Conservation (phyloP, 1,140 invertebrate species). For the Chymomyza costata region DNA sequence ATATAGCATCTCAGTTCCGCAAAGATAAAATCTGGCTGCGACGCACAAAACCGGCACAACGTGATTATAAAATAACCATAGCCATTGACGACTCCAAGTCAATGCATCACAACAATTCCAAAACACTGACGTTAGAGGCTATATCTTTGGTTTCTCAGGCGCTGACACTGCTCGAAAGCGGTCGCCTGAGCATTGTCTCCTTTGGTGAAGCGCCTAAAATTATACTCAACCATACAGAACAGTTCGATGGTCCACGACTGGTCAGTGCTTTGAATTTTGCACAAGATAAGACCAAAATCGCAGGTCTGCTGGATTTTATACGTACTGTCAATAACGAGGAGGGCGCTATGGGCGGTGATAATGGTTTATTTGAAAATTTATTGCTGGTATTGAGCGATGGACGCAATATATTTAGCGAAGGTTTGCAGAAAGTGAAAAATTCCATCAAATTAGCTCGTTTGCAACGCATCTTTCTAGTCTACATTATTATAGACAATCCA, state of each 20-base stretch:
- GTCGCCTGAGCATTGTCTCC: slow-evolving; percentile 92
- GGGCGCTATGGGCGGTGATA: slow-evolving; percentile 77
- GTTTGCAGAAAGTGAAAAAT: slow-evolving; percentile 83
- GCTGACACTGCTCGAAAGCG: slow-evolving; percentile 93
- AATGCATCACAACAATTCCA: slow-evolving; percentile 92
- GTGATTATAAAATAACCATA: slow-evolving; percentile 97
- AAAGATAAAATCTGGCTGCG: slow-evolving; percentile 99
- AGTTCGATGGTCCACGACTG: slow-evolving; percentile 89
- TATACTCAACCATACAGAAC: slow-evolving; percentile 89
- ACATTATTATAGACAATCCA: slow-evolving; percentile 96
- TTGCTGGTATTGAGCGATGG: slow-evolving; percentile 96
- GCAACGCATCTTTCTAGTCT: slow-evolving; percentile 93
- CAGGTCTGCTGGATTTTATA: slow-evolving; percentile 86
- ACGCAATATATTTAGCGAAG: slow-evolving; percentile 93
- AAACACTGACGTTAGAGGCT: slow-evolving; percentile 95
- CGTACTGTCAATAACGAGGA: slow-evolving; percentile 82
- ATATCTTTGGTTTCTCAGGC: slow-evolving; percentile 93
- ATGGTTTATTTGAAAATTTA: slow-evolving; percentile 86
- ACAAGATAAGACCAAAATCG: slow-evolving; percentile 88
- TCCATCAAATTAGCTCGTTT: slow-evolving; percentile 88
- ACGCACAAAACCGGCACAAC: slow-evolving; percentile 94
- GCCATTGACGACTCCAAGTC: slow-evolving; percentile 98
- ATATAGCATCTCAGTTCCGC: slow-evolving; percentile 98
- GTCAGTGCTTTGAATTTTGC: slow-evolving; percentile 87
- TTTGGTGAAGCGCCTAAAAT: slow-evolving; percentile 92